Base-by-base conservation (phyloP, 1,140 invertebrate species). In the Achatina immaculata region DNA sequence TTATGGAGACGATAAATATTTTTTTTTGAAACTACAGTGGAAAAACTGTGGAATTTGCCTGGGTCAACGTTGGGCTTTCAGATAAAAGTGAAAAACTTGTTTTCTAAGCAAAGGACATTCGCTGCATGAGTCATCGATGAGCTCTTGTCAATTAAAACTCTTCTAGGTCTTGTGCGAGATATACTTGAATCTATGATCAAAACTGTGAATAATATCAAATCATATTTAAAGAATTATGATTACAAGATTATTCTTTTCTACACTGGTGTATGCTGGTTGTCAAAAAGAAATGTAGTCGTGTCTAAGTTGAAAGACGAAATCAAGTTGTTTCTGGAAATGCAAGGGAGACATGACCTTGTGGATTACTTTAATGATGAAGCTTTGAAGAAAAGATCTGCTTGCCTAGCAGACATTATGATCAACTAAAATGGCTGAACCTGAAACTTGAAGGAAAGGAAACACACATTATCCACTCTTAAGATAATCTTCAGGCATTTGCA, bases 111-210 rank as follows among this genome's bases (percentile, higher is more conserved):
- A 48, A 66, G 42, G 55, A 58, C 4, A 78, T 78, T 43, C 76
- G 66, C 78, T 80, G 78, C 78, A 80, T 80, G 78, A 71, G 71
- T 58, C 78, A 80, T 66, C 31, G 65, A 72, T 55, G 51, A 36
- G 40, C 40, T 72, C 78, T 80, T 51, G 51, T 2, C 4, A 80
- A 45, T n/a, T 72, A 80, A 80, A 66, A 80, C 66, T 72, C 43
- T 80, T 68, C 66, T 40, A 45, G 45, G 66, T 68, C 45, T 42
- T 80, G 9, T 66, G 40, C 62, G 42, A 36, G 28, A 42, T 42
- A 58, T 66, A 40, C 51, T 78, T 78, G 55, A 78, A 16, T 78
- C 76, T 34, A 36, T 78, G 40, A 77, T 55, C 21, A 68, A 68
- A 68, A n/a, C 19, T n/a, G 66, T 1, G 31, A 68, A 34, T 68